Percentiles rank a stretch among this genome's conserved stretches.
These are phyloP conservation scores for Molossus molossus DNA, from an alignment of 2,797 vertebrate species.

Conservation along the genomic window DNA sequence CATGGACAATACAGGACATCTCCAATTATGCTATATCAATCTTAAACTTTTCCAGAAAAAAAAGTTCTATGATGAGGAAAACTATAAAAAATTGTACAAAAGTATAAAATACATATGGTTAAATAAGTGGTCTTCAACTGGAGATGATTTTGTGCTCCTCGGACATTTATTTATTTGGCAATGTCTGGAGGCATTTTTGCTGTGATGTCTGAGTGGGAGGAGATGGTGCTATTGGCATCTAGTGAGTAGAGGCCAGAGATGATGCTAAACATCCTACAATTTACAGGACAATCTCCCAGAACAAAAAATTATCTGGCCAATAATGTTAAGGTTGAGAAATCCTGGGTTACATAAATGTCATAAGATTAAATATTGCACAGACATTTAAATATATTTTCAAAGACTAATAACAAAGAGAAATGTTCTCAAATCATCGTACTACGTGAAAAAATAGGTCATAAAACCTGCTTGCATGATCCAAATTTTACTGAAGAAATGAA, in stretches of 20 bases:
- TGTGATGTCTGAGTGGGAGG: not conserved
- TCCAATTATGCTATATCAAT: not conserved
- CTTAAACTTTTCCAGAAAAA: slow-evolving; percentile 38
- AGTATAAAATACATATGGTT: not conserved
- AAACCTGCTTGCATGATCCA: slow-evolving; percentile 39
- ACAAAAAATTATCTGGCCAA: slow-evolving; percentile 29
- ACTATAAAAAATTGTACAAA: slow-evolving; percentile 45
- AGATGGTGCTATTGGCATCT: not conserved
- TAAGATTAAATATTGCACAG: not conserved
- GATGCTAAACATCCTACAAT: not conserved
- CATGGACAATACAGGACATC: not conserved
- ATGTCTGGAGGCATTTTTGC: not conserved
- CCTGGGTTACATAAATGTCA: not conserved
- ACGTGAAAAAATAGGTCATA: not conserved
- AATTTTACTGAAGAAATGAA: slow-evolving; percentile 41
- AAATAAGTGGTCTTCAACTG: not conserved
- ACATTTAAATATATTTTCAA: slow-evolving; percentile 54
- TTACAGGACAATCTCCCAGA: not conserved
- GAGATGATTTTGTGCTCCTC: not conserved
- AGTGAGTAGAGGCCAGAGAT: no score
- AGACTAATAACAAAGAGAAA: slow-evolving; percentile 37
- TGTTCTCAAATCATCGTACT: not conserved
- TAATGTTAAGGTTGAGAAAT: not conserved
- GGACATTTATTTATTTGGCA: not conserved
- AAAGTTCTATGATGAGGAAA: not conserved